A percentile compares a stretch with the other conserved stretches of the same genome.
These are phyloP conservation scores for Pseudorasbora parva DNA, from an alignment of 2,113 vertebrate genomes.

Conservation along the genomic window DNA sequence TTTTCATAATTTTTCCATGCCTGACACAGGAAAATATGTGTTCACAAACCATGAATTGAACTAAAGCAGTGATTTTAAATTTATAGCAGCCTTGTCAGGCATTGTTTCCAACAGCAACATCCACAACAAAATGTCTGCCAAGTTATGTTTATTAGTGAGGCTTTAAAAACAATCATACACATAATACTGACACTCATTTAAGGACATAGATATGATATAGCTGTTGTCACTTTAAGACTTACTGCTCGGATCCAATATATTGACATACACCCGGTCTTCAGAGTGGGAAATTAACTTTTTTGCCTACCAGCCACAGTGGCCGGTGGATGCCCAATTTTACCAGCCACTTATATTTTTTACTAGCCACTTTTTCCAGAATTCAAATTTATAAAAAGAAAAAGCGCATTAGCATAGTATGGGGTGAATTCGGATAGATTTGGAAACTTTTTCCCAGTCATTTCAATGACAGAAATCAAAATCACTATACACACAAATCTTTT, in stretches of 20 bases:
- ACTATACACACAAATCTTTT: too few relatives aligned
- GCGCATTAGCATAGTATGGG: too few relatives aligned
- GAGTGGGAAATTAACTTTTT: too few relatives aligned
- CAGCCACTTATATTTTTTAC: too few relatives aligned
- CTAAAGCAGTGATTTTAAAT: constrained; percentile 6
- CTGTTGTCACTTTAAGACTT: background rate
- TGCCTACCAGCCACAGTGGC: too few relatives aligned
- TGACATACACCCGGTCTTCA: background rate
- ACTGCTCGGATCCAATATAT: background rate
- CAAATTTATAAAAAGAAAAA: too few relatives aligned
- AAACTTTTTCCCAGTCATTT: too few relatives aligned
- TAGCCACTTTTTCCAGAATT: too few relatives aligned
- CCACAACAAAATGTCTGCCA: background rate
- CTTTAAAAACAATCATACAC: background rate
- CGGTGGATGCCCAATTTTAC: too few relatives aligned
- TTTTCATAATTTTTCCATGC: constrained; percentile 56
- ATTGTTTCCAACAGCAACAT: background rate
- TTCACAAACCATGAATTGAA: constrained; percentile 22
- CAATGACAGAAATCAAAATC: too few relatives aligned
- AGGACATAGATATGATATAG: background rate
- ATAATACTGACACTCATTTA: background rate
- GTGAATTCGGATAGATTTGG: too few relatives aligned
- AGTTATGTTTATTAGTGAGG: background rate
- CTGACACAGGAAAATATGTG: constrained; percentile 52
- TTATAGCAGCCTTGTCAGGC: background rate